A percentile compares a stretch with the other conserved stretches of the same genome.
Conservation (phyloP, 2,113 vertebrate species). For the Hystrix brachyura region DNA sequence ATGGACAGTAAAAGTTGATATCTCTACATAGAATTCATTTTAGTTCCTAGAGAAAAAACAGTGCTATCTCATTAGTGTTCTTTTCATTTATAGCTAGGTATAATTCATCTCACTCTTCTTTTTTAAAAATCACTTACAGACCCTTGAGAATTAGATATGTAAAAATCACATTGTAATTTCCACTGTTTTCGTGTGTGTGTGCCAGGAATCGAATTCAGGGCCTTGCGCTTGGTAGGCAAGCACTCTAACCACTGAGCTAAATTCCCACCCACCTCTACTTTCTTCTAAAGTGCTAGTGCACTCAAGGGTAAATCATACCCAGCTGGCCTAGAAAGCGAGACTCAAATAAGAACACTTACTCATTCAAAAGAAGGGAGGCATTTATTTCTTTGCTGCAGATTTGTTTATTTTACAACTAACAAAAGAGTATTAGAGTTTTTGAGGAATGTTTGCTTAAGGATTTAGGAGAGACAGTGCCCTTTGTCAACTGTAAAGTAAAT, state of each 20-base stretch:
- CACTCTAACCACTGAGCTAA: too few species aligned
- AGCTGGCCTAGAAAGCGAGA: background rate
- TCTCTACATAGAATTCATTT: background rate
- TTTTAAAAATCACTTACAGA: slow-evolving; percentile 13
- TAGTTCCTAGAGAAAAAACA: background rate
- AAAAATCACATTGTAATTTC: background rate
- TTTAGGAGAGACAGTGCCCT: background rate
- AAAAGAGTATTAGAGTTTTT: background rate
- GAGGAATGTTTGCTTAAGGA: slow-evolving; percentile 34
- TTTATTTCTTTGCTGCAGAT: slow-evolving; percentile 43
- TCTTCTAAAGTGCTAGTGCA: slow-evolving; percentile 31
- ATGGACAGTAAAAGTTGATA: background rate
- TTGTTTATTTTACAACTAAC: slow-evolving; percentile 62
- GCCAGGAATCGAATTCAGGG: too few species aligned
- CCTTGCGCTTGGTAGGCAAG: too few species aligned
- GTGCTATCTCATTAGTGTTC: background rate
- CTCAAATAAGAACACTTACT: background rate
- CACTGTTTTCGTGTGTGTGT: too few species aligned
- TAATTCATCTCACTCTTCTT: slow-evolving; percentile 27
- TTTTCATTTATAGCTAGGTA: slow-evolving; percentile 20
- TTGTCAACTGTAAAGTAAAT: slow-evolving; percentile 54
- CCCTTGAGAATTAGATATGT: background rate
- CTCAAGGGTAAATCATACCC: background rate
- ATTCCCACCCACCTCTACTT: background rate
- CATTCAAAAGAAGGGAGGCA: background rate